A percentile compares a stretch with the other conserved stretches of the same genome.
Evolutionary conservation across 2,888 invertebrate species (phyloP).

Genomic region (Neoascia interrupta): DNA sequence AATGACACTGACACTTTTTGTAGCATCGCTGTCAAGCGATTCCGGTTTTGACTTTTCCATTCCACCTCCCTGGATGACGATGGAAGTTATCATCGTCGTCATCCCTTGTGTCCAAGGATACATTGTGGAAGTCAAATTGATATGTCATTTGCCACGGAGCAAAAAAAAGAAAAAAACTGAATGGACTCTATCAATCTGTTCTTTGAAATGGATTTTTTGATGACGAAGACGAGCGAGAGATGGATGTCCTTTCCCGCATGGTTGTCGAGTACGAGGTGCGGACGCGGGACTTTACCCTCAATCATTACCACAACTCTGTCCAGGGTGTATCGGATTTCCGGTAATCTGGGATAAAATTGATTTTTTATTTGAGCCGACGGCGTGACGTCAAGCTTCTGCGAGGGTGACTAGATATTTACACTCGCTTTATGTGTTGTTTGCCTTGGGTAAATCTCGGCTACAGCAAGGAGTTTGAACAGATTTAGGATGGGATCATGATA

Average conservation of each 20-base stretch:
- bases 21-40: conserved; percentile 57
- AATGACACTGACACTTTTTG: conserved; percentile 58
- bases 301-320: conserved; percentile 19
- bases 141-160: conserved; percentile 62
- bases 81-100: conserved; percentile 36
- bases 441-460: conserved; percentile 30
- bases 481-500: conserved; percentile 64
- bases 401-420: conserved; percentile 65
- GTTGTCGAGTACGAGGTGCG: conserved; percentile 10
- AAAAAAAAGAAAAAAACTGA: conserved; percentile 17
- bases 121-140: conserved; percentile 45
- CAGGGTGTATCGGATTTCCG: conserved; percentile 73
- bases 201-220: conserved; percentile 68
- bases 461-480: conserved; percentile 25
- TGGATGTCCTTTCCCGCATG: conserved; percentile 50
- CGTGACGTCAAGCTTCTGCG: conserved; percentile 1
- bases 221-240: conserved; percentile 35
- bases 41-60: conserved; percentile 49
- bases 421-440: conserved; percentile 62
- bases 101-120: no score
- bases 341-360: conserved; percentile 69
- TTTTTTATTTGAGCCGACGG: conserved; percentile 45
- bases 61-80: conserved; percentile 43
- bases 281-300: conserved; percentile 31
- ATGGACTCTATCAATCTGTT: conserved; percentile 64